Evolutionary conservation across 1,140 invertebrate genomes (phyloP).

Genomic region (Cydia splendana): DNA sequence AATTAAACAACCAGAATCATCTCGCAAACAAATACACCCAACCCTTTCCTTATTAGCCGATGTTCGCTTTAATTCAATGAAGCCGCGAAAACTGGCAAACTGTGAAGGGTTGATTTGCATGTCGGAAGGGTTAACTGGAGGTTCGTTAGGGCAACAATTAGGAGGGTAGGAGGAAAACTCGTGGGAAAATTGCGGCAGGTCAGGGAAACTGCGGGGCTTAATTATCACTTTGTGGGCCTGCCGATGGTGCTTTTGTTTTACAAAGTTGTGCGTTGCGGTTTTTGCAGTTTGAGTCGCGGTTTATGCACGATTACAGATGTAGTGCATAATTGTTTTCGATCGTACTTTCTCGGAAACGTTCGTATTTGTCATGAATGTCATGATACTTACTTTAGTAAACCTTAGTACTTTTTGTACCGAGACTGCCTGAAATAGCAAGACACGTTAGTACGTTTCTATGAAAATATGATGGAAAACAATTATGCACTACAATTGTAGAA

Average conservation of each 20-base stretch:
- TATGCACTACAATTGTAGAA: too few species aligned
- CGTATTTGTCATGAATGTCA: too few species aligned
- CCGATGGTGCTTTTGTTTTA: neutral
- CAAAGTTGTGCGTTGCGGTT: neutral
- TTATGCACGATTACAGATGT: too few species aligned
- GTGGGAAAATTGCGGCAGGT: slow-evolving; percentile 74
- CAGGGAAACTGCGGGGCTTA: slow-evolving; percentile 45
- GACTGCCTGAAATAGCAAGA: too few species aligned
- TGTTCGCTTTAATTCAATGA: slow-evolving; percentile 76
- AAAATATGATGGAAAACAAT: too few species aligned
- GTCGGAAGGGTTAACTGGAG: slow-evolving; percentile 73
- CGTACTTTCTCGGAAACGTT: too few species aligned
- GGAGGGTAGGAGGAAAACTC: slow-evolving; percentile 57
- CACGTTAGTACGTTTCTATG: too few species aligned
- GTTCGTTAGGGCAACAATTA: slow-evolving; percentile 77
- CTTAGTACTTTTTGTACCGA: too few species aligned
- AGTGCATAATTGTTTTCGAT: too few species aligned
- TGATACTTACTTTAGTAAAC: too few species aligned
- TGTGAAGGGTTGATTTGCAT: slow-evolving; percentile 78
- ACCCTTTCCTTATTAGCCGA: slow-evolving; percentile 65
- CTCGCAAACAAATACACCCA: slow-evolving; percentile 73
- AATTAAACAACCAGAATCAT: slow-evolving; percentile 73
- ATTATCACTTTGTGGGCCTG: slow-evolving; percentile 37
- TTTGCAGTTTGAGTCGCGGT: neutral
- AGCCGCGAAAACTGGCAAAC: slow-evolving; percentile 70